Base-by-base conservation (phyloP, 2,113 vertebrate genomes). In the Salvator merianae region DNA sequence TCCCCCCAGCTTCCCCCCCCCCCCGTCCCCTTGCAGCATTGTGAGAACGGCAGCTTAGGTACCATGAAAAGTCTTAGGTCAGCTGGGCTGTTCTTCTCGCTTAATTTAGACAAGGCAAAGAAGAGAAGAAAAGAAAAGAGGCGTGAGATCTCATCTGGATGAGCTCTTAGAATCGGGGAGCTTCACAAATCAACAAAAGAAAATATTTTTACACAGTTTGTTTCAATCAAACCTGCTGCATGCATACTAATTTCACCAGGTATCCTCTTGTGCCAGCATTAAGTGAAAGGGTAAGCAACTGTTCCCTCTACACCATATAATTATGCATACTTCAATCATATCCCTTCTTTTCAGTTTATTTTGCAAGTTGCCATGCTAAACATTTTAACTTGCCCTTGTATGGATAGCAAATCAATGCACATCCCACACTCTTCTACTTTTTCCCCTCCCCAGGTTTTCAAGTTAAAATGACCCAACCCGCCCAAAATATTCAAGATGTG, bases 311-410 rank as follows among this genome's bases (percentile, higher is more conserved):
- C 66, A 84, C 28, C 32, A 55, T 78, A 34, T 84, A 84, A 84
- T 84, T 84, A 71, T 84, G 83, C 83, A 70, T 71, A 78, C 66
- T 84, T 84, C 74, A 84, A 84, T 78, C 75, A 84, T 40, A 70
- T 24, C 38, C 75, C 50, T 84, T 84, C 75, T 43, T 84, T 78
- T 71, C 73, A 78, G 75, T 59, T 76, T 84, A 18, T 71, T 84
- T 78, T 71, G 50, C 53, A 84, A 84, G 50, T 78, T 62, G 34
- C 66, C 66, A 43, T 32, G 75, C 59, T 72, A 50, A 69, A 74
- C 55, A 38, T 85, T 74, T 80, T 74, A 38, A 40, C 62, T 66
- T 66, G 50, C 7, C 43, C 77, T 85, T 53, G 24, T 18, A 38
- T 13, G n/a, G 68, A 50, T 28, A 32, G 66, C 34, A 47, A 63